Conservation (phyloP, 2,797 vertebrate species). For the Neoniphon sammara region DNA sequence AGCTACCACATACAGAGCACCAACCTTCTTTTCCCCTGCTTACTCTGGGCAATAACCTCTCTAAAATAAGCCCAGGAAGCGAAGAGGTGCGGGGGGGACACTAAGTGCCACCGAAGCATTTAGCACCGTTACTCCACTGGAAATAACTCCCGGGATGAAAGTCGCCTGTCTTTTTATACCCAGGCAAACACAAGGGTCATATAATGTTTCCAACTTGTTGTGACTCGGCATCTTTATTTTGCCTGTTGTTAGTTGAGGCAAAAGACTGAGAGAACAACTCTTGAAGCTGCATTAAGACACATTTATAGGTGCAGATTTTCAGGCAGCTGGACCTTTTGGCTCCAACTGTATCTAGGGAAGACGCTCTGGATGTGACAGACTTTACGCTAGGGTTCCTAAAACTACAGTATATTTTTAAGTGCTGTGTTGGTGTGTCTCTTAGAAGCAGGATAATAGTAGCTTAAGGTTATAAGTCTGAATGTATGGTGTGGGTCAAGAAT, state of each 20-base stretch:
- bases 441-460: not conserved
- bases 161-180: conserved; percentile 48
- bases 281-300: conserved; percentile 3
- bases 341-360: not conserved
- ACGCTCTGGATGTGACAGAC: conserved; percentile 4
- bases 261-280: not conserved
- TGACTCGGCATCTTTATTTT: conserved; percentile 38
- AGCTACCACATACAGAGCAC: conserved; percentile 38
- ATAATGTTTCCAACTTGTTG: conserved; percentile 22
- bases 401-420: conserved; percentile 3
- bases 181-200: conserved; percentile 30
- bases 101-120: conserved; percentile 42
- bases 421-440: not conserved
- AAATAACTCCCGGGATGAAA: conserved; percentile 58
- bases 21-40: conserved; percentile 25
- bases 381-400: not conserved
- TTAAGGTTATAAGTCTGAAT: conserved; percentile 1
- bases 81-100: conserved; percentile 12
- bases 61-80: conserved; percentile 52
- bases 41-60: conserved; percentile 53
- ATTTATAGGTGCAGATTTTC: conserved; percentile 19
- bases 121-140: conserved; percentile 39
- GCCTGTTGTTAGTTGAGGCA: conserved; percentile 17
- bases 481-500: not conserved
- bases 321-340: conserved; percentile 10